Base-by-base conservation (phyloP, 1,140 invertebrate species). In the Diachasmimorpha longicaudata region DNA sequence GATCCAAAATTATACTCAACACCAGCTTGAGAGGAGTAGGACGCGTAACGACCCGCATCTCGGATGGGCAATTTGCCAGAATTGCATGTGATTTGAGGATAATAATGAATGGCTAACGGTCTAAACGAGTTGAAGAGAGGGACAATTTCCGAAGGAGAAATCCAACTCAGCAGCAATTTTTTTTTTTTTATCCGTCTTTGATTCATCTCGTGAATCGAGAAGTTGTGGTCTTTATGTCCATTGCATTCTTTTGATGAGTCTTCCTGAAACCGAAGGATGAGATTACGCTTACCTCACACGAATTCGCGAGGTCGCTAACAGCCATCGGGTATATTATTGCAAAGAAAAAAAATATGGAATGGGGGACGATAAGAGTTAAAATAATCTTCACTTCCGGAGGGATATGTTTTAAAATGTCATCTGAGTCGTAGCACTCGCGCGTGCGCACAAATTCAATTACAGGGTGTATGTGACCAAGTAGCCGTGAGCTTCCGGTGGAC, bases 401-500 rank as follows among this genome's bases (percentile, higher is more conserved):
- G 77, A 76, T 79, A 79, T 79, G 78, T 82, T 81, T 81, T 81
- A 79, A 80, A 84, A 80, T 80, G 81, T 81, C 77, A 82, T 75
- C 76, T 73, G 82, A 84, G 77, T 78, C 77, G 71, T 69, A 36
- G 48, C 71, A 74, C 58, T 72, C 72, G 68, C 69, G 74, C 69
- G 74, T 71, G 74, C 69, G 68, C 46, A 68, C 72, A 25, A 63
- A 63, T 63, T 23, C 58, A 63, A 74, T 48, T 52, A 19, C 67
- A 52, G 46, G 31, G 10, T 31, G 6, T 46, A 48, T 48, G 69
- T 16, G 13, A 39, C 31, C 23, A 75, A 58, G 66, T 75, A 70
- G 16, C 31, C 52, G 31, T 67, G 19, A 19, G 63, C 48, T 76
- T 76, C 74, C 74, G 48, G 74, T 71, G 67, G 66, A 42, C 66